phyloP scores from a whole-genome alignment of 2,113 vertebrate genomes.

The Lota lota region DNA sequence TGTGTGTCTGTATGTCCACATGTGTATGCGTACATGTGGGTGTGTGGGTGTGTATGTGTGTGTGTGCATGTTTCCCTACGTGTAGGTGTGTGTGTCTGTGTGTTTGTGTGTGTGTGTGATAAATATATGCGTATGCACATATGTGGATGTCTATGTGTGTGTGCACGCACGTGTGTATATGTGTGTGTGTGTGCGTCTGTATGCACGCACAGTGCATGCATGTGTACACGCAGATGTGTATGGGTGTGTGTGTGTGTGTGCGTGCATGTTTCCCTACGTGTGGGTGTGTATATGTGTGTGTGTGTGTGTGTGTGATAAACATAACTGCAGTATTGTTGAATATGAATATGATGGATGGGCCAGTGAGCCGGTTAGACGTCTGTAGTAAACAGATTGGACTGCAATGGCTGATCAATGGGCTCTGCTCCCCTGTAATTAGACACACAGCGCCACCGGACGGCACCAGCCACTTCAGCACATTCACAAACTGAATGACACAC shows the following conservation, averaged over 20 bases:
- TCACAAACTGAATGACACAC: conserved; percentile 18
- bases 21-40: background rate
- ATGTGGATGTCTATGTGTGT: conserved; percentile 3
- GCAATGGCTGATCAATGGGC: conserved; percentile 81
- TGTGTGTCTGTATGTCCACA: conserved; percentile 1
- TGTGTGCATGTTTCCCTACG: conserved; percentile 8
- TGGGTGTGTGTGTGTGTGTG: conserved; percentile 13
- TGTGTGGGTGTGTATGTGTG: background rate
- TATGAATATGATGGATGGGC: conserved; percentile 78
- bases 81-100: no score
- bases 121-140: background rate
- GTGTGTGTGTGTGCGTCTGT: conserved; percentile 18
- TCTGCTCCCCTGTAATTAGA: conserved; percentile 87
- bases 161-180: conserved; percentile 3
- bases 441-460: conserved; percentile 74
- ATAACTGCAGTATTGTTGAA: conserved; percentile 54
- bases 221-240: no score
- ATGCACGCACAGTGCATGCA: no score
- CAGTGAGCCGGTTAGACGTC: conserved; percentile 70
- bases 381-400: conserved; percentile 81
- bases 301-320: conserved; percentile 10
- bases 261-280: background rate
- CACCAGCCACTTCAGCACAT: conserved; percentile 82
- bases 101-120: no score
- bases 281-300: conserved; percentile 8